Base-by-base conservation (phyloP, 1,140 invertebrate genomes). In the Homalodisca vitripennis region DNA sequence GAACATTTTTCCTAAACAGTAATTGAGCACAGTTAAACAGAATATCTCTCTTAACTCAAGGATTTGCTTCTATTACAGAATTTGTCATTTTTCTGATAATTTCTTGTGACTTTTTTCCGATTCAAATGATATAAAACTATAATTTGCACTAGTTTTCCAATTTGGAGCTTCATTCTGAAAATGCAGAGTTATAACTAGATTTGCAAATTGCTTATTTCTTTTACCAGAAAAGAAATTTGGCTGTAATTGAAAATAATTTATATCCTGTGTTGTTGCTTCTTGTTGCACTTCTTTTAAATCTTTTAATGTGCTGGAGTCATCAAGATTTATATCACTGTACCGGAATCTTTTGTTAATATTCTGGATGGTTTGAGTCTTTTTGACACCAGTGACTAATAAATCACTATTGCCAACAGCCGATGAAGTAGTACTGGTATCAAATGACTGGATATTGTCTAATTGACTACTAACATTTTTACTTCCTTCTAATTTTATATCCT, bases 41-140 rank as follows among this genome's bases (percentile, higher is more conserved):
- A n/a, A n/a, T n/a, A n/a, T n/a, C n/a, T n/a, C n/a, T n/a, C n/a
- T n/a, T n/a, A n/a, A n/a, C n/a, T n/a, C n/a, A n/a, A n/a, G n/a
- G n/a, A n/a, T n/a, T n/a, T n/a, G n/a, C n/a, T n/a, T n/a, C 29
- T 60, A 22, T 30, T 13, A 60, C 13, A 12, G 55, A 22, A 27
- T 27, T 14, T 27, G 24, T 10, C 55, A 60, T 60, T 30, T 60
- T 13, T 22, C 29, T 26, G 26, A 60, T 26, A 24, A 60, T 60
- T 27, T 10, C 6, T 22, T 26, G 3, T 12, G 14, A 14, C 26
- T 22, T 53, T 27, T 60, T 60, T 10, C n/a, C n/a, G n/a, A n/a
- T 29, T 27, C 55, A 60, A 60, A 13, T 3, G 55, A 60, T 27
- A 60, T 60, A 60, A 60, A 60, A 60, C 55, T 60, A 22, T 26